These are phyloP conservation scores for Melipona bicolor DNA, from an alignment of 2,888 invertebrate genomes.

Conservation along the genomic window DNA sequence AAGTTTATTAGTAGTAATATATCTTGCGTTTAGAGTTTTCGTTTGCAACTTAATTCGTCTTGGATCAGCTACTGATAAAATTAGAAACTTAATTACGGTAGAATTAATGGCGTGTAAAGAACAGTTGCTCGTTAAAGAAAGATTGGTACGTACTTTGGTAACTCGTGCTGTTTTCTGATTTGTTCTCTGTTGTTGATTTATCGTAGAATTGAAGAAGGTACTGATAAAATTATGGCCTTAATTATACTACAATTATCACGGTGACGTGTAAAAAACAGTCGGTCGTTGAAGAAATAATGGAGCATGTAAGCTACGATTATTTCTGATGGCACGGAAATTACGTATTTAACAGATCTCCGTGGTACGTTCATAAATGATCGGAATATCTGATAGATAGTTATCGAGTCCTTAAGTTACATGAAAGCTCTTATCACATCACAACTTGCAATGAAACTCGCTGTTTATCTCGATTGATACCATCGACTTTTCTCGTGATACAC, in stretches of 20 bases:
- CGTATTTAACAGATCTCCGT: constrained; percentile 13
- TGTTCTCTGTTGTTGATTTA: not conserved
- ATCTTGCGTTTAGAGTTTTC: not conserved
- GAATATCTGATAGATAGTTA: constrained; percentile 22
- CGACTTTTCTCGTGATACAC: constrained; percentile 4
- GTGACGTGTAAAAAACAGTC: not conserved
- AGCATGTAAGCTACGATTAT: not conserved
- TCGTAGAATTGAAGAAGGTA: not conserved
- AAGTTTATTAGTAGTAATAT: not conserved
- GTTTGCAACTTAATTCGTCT: not conserved
- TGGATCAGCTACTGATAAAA: not conserved
- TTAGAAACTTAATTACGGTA: not conserved
- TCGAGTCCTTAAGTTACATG: constrained; percentile 25
- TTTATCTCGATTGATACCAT: constrained; percentile 11
- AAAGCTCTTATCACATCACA: constrained; percentile 2
- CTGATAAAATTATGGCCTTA: not conserved
- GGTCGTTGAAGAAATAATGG: not conserved
- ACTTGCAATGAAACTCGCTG: constrained; percentile 5
- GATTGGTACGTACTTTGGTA: not conserved
- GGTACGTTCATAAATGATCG: not conserved
- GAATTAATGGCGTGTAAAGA: not conserved
- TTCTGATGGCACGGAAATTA: constrained; percentile 12
- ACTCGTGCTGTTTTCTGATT: not conserved
- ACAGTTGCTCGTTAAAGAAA: not conserved
- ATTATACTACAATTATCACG: not conserved